These are phyloP conservation scores for Petrophora chlorosata DNA, from an alignment of 2,888 invertebrate genomes.

Conservation along the genomic window DNA sequence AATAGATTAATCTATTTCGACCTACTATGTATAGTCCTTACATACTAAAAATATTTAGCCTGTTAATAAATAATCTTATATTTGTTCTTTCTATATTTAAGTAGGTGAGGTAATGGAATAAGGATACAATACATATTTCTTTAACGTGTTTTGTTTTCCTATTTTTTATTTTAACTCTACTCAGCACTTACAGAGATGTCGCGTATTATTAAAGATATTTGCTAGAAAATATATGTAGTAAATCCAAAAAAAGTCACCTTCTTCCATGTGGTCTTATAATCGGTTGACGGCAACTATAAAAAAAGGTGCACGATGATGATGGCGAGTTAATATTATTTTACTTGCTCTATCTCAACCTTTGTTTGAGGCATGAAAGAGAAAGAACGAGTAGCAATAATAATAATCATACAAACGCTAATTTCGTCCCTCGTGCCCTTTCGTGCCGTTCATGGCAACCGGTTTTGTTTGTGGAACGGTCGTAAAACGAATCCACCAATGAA, in stretches of 20 bases:
- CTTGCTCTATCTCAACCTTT: constrained; percentile 40
- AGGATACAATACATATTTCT: not conserved
- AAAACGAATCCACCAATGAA: constrained; percentile 68
- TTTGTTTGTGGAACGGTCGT: constrained; percentile 78
- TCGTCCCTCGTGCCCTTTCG: constrained; percentile 79
- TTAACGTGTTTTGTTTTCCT: too few species aligned
- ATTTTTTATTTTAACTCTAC: too few species aligned
- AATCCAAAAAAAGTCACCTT: not conserved
- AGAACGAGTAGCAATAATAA: constrained; percentile 64
- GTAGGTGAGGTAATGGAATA: too few species aligned
- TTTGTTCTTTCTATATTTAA: too few species aligned
- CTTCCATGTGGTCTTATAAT: not conserved
- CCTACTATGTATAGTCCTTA: too few species aligned
- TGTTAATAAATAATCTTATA: too few species aligned
- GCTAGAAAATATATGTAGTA: too few species aligned
- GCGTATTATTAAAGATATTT: too few species aligned
- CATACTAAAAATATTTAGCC: too few species aligned
- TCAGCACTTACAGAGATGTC: too few species aligned
- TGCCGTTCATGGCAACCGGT: constrained; percentile 77
- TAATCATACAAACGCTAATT: constrained; percentile 67
- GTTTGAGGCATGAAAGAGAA: constrained; percentile 50
- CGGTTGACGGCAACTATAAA: constrained; percentile 1
- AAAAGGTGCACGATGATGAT: constrained; percentile 8
- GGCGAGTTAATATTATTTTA: constrained; percentile 41
- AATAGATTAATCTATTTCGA: too few species aligned